phyloP scores from a whole-genome alignment of 2,888 invertebrate species.

The Diadegma fenestrale region DNA sequence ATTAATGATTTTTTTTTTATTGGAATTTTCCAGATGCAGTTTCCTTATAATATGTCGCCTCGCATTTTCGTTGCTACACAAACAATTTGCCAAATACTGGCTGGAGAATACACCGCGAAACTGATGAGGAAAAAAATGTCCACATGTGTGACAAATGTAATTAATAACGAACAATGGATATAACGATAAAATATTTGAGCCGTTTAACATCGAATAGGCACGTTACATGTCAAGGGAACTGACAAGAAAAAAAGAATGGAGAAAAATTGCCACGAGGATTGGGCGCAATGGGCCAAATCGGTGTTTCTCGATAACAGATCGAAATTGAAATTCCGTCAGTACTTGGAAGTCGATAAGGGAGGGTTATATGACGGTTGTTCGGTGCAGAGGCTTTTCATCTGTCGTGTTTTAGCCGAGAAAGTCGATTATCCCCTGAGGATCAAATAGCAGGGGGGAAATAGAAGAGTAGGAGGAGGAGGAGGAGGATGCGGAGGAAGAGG shows the following conservation, averaged over 20 bases:
- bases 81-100: background rate
- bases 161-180: background rate
- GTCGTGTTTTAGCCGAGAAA: constrained; percentile 57
- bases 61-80: background rate
- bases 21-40: background rate
- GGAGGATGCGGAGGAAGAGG: background rate
- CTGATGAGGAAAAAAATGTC: background rate
- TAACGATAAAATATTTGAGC: background rate
- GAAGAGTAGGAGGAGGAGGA: background rate
- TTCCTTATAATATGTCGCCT: background rate
- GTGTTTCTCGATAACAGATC: constrained; percentile 38
- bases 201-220: background rate
- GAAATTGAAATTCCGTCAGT: constrained; percentile 66
- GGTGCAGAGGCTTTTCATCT: constrained; percentile 55
- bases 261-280: background rate
- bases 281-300: constrained; percentile 15
- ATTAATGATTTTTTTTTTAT: background rate
- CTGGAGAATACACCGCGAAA: background rate
- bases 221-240: background rate
- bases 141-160: background rate
- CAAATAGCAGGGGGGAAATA: constrained; percentile 51
- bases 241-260: constrained; percentile 10
- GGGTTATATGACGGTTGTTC: constrained; percentile 34
- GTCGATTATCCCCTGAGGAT: constrained; percentile 68
- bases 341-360: constrained; percentile 37